Conservation (phyloP, 1,140 invertebrate genomes). For the Musca domestica region DNA sequence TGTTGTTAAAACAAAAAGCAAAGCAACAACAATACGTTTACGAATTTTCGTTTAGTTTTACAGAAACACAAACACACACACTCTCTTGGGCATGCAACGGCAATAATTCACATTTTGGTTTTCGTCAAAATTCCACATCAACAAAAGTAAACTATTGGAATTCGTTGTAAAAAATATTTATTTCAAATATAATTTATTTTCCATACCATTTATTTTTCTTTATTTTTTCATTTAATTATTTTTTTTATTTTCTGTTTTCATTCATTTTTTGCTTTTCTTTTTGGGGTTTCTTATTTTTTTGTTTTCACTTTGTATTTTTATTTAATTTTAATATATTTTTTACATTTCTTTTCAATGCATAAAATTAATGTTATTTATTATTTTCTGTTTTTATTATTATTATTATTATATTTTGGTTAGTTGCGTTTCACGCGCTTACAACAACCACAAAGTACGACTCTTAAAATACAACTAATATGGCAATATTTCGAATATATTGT, state of each 20-base stretch:
- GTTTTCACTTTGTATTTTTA: background rate
- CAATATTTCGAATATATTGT: slow-evolving; percentile 6
- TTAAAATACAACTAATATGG: slow-evolving; percentile 18
- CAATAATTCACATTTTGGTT: too few relatives aligned
- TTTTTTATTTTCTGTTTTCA: background rate
- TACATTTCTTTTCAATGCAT: background rate
- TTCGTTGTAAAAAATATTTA: background rate
- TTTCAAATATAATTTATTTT: background rate
- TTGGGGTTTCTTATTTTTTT: background rate
- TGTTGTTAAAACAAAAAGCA: too few relatives aligned
- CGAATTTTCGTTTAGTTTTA: too few relatives aligned
- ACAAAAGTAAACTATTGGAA: background rate
- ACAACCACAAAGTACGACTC: slow-evolving; percentile 19
- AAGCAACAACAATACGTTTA: too few relatives aligned
- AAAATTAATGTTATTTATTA: background rate
- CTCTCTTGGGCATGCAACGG: too few relatives aligned
- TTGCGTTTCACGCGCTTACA: slow-evolving; percentile 16
- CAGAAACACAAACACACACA: too few relatives aligned
- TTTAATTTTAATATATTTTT: background rate
- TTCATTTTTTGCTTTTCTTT: background rate
- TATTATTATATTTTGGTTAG: background rate
- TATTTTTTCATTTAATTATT: background rate
- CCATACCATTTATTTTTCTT: background rate
- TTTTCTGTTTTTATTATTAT: background rate
- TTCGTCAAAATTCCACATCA: too few relatives aligned